Evolutionary conservation across 2,888 invertebrate genomes (phyloP), one percentile per base, ranked within the genome.

Genomic region (Gasteruption jaculator): DNA sequence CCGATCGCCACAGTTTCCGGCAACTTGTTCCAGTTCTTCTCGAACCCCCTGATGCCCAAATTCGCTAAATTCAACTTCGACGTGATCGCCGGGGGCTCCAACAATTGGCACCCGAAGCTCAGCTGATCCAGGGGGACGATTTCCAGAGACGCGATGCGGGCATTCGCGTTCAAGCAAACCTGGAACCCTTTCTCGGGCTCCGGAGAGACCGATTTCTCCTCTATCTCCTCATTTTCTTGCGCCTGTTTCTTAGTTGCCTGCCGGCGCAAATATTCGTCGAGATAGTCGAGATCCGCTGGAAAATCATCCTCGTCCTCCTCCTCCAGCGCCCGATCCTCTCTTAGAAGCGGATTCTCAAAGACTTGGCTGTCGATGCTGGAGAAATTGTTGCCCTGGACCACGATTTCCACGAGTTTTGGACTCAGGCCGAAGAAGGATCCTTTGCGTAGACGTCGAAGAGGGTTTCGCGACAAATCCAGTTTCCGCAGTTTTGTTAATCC

Each of bases 21-120:
- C 4, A 61, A 33, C 4, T 55, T 53, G 35, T 62, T 64, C 64
- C 64, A 64, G n/a, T 53, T 54, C 8, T 53, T 49, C 12, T 55
- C 49, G 33, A 64, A 61, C 14, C 45, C 50, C 11, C 39, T 46
- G 19, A 64, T 59, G 2, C 46, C 48, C 2, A 52, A 22, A 20
- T 47, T n/a, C n/a, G n/a, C n/a, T n/a, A n/a, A n/a, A n/a, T 3
- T 38, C 12, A 5, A 40, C 18, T 21, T 43, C 36, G n/a, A n/a
- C n/a, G n/a, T n/a, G n/a, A n/a, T n/a, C n/a, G n/a, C n/a, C n/a
- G n/a, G n/a, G n/a, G n/a, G n/a, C n/a, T n/a, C n/a, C n/a, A n/a
- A n/a, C n/a, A n/a, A n/a, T n/a, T n/a, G n/a, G n/a, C n/a, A n/a
- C n/a, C n/a, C n/a, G n/a, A n/a, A n/a, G n/a, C n/a, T n/a, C n/a